Conservation (phyloP, 2,888 invertebrate genomes). For the Hemicrepidius hirtus region DNA sequence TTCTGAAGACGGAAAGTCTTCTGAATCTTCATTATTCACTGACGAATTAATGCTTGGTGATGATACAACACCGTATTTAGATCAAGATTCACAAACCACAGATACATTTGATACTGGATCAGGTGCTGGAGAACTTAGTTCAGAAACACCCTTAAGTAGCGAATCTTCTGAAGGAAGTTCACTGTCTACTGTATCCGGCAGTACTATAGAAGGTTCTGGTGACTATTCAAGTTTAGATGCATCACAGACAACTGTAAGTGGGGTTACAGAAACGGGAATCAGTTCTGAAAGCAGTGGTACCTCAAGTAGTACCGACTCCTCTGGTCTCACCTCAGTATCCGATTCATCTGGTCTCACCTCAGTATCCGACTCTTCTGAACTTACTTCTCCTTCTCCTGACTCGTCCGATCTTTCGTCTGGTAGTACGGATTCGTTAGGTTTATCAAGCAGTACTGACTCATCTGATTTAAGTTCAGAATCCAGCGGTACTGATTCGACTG, state of each 20-base stretch:
- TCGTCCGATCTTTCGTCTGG: no score
- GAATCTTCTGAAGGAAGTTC: conserved; percentile 25
- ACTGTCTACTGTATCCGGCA: conserved; percentile 37
- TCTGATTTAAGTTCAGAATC: no score
- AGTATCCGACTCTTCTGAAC: not conserved
- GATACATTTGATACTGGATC: conserved; percentile 59
- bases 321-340: not conserved
- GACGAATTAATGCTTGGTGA: conserved; percentile 47
- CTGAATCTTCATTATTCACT: conserved; percentile 29
- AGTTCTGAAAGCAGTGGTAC: conserved; percentile 15
- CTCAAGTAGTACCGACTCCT: no score
- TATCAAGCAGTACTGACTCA: no score
- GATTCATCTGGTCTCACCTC: not conserved
- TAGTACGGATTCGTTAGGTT: no score
- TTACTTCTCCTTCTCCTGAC: no score
- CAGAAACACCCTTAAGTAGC: conserved; percentile 23
- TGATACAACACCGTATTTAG: conserved; percentile 33
- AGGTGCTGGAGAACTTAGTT: conserved; percentile 60
- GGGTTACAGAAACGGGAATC: conserved; percentile 19
- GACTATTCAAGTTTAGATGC: conserved; percentile 34
- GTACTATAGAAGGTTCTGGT: conserved; percentile 58
- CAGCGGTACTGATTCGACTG: not conserved
- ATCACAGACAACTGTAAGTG: conserved; percentile 13
- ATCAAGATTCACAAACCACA: not conserved
- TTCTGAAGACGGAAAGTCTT: conserved; percentile 44